Conservation (phyloP, 2,797 vertebrate species). For the Siniperca obscura region DNA sequence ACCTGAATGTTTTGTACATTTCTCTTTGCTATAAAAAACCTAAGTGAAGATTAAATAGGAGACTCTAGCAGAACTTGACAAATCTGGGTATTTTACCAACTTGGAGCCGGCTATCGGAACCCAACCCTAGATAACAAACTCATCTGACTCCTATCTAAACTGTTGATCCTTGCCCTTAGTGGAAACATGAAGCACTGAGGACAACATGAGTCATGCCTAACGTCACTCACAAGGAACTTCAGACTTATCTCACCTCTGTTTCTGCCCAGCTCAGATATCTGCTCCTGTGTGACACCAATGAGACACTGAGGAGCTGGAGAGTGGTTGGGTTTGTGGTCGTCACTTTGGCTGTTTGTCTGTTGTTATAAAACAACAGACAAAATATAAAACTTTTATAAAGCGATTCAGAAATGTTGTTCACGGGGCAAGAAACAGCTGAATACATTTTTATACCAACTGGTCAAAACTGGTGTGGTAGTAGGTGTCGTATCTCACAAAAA, state of each 20-base stretch:
- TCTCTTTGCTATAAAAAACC: not conserved
- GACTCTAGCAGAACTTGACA: not conserved
- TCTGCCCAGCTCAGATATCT: slow-evolving; percentile 1
- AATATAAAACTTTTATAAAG: not conserved
- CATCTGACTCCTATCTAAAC: not conserved
- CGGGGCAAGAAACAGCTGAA: not conserved
- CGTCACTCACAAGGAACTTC: slow-evolving; percentile 2
- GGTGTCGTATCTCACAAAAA: not conserved
- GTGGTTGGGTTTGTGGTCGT: not conserved
- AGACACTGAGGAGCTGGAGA: not conserved
- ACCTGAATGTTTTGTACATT: not conserved
- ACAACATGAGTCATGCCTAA: not conserved
- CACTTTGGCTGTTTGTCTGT: not conserved
- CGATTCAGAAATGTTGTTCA: too few species aligned
- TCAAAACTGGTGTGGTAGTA: not conserved
- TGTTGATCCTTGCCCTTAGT: not conserved
- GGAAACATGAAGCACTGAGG: not conserved
- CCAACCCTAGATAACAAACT: not conserved
- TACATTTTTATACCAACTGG: not conserved
- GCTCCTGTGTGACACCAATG: not conserved
- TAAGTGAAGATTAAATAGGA: not conserved
- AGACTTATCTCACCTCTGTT: not conserved
- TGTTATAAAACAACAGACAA: too few species aligned
- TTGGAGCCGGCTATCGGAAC: not conserved
- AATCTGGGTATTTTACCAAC: not conserved